A percentile compares a stretch with the other conserved stretches of the same genome.
These are phyloP conservation scores for Drosophila kanekoi DNA, from an alignment of 2,888 invertebrate species.

Conservation along the genomic window DNA sequence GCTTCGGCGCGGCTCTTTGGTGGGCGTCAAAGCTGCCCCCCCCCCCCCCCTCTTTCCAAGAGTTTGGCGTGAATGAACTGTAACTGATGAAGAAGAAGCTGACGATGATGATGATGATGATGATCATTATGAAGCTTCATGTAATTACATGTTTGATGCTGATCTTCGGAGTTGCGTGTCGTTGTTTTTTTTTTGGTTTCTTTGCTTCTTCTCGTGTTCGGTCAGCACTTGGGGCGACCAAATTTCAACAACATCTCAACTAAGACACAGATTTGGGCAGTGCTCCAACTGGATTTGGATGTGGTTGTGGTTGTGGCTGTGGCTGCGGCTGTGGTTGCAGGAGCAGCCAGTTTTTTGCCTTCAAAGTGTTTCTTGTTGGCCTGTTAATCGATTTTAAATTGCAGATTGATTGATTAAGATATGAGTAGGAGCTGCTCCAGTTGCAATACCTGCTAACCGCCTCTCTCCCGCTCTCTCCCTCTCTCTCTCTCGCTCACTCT, in stretches of 20 bases:
- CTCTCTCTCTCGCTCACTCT: not conserved
- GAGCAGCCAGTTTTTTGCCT: conserved; percentile 20
- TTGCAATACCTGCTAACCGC: conserved; percentile 3
- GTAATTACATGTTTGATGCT: conserved; percentile 50
- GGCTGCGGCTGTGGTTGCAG: conserved; percentile 6
- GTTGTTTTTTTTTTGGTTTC: conserved; percentile 13
- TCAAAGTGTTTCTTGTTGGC: conserved; percentile 13
- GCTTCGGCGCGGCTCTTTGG: conserved; percentile 36
- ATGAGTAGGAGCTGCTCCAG: not conserved
- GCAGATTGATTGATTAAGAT: conserved; percentile 69
- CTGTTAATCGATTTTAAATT: conserved; percentile 70
- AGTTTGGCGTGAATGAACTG: conserved; percentile 19
- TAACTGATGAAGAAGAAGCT: conserved; percentile 8
- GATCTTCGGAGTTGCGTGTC: conserved; percentile 45
- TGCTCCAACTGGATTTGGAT: not conserved
- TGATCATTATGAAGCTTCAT: conserved; percentile 5
- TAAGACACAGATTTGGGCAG: conserved; percentile 22
- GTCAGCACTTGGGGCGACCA: conserved; percentile 50
- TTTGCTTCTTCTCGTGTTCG: conserved; percentile 6
- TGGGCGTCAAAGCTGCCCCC: conserved; percentile 44
- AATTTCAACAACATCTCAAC: conserved; percentile 69
- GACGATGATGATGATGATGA: conserved; percentile 9
- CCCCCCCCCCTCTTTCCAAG: no score
- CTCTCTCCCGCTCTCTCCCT: not conserved
- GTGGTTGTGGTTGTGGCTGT: not conserved